Evolutionary conservation across 1,140 invertebrate species (phyloP).

Genomic region (Dendroctonus ponderosae): DNA sequence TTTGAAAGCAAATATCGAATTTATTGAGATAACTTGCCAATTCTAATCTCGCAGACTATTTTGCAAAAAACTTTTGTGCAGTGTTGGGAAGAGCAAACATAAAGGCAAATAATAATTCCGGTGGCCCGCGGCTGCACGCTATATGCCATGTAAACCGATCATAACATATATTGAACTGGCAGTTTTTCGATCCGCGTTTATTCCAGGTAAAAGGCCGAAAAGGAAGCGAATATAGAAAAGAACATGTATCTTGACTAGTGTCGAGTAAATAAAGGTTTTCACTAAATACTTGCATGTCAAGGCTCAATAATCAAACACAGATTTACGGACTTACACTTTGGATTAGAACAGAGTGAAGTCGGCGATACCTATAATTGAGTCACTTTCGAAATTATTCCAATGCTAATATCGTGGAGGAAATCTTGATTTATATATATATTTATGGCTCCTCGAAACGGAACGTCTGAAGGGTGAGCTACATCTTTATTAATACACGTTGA

Average conservation of each 20-base stretch:
- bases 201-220: slow-evolving; percentile 6
- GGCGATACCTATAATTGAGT: no score
- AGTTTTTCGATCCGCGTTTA: slow-evolving; percentile 4
- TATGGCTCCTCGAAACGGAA: not conserved
- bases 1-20: no score
- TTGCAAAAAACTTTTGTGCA: not conserved
- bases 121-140: slow-evolving; percentile 1
- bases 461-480: slow-evolving; percentile 10
- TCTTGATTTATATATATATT: no score
- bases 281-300: no score
- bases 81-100: slow-evolving; percentile 11
- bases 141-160: slow-evolving; percentile 7
- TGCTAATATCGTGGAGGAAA: no score
- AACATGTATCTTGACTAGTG: no score
- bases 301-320: no score
- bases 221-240: no score
- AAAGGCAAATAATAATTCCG: slow-evolving; percentile 20
- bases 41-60: slow-evolving; percentile 1
- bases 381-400: no score
- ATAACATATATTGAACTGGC: slow-evolving; percentile 9
- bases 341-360: no score
- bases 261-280: no score
- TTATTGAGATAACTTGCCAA: not conserved
- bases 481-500: slow-evolving; percentile 27
- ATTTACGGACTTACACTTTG: no score